These are phyloP conservation scores for Semicossyphus pulcher DNA, from an alignment of 2,113 vertebrate genomes.

Conservation along the genomic window DNA sequence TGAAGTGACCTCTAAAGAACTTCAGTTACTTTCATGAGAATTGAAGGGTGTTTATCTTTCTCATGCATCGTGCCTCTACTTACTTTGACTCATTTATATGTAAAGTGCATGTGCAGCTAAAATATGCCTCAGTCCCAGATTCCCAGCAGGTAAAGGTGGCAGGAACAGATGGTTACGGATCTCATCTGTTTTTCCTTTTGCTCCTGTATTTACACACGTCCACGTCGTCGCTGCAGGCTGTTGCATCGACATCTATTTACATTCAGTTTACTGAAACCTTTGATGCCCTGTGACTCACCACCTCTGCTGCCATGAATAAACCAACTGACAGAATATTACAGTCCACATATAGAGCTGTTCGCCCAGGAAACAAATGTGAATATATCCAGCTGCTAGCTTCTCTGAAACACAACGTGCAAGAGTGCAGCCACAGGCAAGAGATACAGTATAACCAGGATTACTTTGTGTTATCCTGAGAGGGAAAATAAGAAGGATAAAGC, in stretches of 20 bases:
- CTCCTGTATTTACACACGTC: constrained; percentile 5
- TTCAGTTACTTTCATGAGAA: too few relatives aligned
- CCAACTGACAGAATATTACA: constrained; percentile 39
- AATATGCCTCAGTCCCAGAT: neutral
- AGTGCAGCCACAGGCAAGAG: neutral
- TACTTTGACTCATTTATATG: neutral
- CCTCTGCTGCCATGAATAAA: constrained; percentile 51
- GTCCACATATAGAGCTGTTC: constrained; percentile 11
- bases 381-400: neutral
- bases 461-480: neutral
- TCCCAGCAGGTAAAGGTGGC: neutral
- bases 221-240: neutral
- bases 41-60: too few relatives aligned
- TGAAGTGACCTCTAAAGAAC: too few relatives aligned
- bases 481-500: neutral
- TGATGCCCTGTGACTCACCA: constrained; percentile 40
- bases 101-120: neutral
- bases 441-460: neutral
- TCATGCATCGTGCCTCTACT: too few relatives aligned
- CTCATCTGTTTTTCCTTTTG: constrained; percentile 5
- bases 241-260: constrained; percentile 39
- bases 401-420: neutral
- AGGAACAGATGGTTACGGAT: neutral
- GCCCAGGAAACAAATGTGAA: constrained; percentile 16
- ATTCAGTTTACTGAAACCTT: constrained; percentile 21